Conservation (phyloP, 1,140 invertebrate genomes). For the Drosophila insularis region DNA sequence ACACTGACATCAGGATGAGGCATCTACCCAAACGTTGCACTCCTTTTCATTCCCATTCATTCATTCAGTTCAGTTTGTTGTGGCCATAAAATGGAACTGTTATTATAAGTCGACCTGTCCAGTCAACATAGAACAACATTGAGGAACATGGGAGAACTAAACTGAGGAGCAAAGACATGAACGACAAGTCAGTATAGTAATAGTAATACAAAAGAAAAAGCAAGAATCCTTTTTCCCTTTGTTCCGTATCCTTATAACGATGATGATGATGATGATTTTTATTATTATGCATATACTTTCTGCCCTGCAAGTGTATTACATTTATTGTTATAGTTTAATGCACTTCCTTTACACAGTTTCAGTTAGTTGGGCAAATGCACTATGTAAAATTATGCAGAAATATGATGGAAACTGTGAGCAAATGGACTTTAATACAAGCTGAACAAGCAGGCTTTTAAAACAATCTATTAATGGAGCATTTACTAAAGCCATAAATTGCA, state of each 20-base stretch:
- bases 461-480: neutral
- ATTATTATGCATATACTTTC: constrained; percentile 9
- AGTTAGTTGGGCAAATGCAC: constrained; percentile 1
- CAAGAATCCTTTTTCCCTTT: constrained; percentile 2
- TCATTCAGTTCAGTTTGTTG: constrained; percentile 1
- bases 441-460: neutral
- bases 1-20: neutral
- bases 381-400: neutral
- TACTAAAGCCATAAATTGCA: neutral
- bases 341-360: constrained; percentile 6
- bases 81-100: constrained; percentile 3
- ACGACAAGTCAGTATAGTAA: neutral
- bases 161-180: neutral
- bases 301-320: constrained; percentile 3
- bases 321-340: constrained; percentile 10
- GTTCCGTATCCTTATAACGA: neutral
- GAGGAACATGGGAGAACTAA: neutral
- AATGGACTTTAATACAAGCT: neutral
- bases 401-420: neutral
- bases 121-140: neutral
- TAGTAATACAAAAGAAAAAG: neutral
- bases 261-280: constrained; percentile 5
- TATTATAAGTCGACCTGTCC: constrained; percentile 9
- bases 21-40: neutral
- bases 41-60: neutral